Evolutionary conservation across 2,113 vertebrate species (phyloP).

Genomic region (Varanus salvator): DNA sequence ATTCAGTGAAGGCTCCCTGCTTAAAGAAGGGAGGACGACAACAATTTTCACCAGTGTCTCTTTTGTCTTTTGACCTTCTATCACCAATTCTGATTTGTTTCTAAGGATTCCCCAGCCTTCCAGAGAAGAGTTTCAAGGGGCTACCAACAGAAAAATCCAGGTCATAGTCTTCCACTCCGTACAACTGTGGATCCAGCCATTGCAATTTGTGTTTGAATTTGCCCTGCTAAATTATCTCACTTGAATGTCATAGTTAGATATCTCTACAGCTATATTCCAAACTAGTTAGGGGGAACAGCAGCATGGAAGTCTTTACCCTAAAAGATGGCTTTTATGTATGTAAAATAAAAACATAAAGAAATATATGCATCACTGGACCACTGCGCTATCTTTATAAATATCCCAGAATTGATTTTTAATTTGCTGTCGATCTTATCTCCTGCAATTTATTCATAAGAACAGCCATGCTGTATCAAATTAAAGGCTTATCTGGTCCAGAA

Average conservation of each 20-base stretch:
- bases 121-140: neutral
- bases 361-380: too few species aligned
- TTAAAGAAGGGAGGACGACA: neutral
- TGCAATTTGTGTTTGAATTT: neutral
- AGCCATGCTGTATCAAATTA: too few species aligned
- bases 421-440: conserved; percentile 15
- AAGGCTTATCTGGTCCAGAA: too few species aligned
- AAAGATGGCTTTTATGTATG: too few species aligned
- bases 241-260: neutral
- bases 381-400: neutral
- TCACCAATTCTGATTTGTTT: neutral
- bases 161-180: neutral
- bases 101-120: neutral
- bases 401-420: neutral
- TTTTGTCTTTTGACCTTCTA: neutral
- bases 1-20: neutral
- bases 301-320: too few species aligned
- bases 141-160: neutral
- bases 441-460: conserved; percentile 14
- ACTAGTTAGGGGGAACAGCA: neutral
- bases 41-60: neutral
- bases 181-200: neutral
- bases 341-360: too few species aligned
- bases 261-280: neutral
- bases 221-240: neutral